phyloP scores from a whole-genome alignment of 2,113 vertebrate genomes.

The Genyomyrus donnyi region DNA sequence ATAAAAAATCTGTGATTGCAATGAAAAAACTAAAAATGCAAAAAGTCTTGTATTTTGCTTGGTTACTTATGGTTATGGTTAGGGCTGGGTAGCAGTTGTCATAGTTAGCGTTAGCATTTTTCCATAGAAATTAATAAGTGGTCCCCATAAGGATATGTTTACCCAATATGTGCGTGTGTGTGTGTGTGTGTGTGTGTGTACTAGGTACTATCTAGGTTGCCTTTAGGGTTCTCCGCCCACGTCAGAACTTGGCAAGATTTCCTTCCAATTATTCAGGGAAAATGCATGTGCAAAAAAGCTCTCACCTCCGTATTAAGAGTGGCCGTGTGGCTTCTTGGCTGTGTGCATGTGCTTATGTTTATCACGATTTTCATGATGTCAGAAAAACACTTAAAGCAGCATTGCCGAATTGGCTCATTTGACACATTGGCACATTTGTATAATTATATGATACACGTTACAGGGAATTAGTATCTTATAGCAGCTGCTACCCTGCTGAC shows the following conservation, averaged over 20 bases:
- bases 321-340: not conserved
- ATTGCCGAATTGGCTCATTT: not conserved
- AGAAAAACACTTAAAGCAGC: not conserved
- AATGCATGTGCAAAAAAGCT: slow-evolving; percentile 50
- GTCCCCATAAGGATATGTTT: too few relatives aligned
- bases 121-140: too few relatives aligned
- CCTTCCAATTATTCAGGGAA: slow-evolving; percentile 52
- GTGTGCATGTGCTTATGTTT: not conserved
- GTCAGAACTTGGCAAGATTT: slow-evolving; percentile 45
- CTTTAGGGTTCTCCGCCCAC: slow-evolving; percentile 27
- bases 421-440: not conserved
- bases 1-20: too few relatives aligned
- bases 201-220: not conserved
- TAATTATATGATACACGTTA: not conserved
- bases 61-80: too few relatives aligned
- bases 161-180: too few relatives aligned
- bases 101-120: too few relatives aligned
- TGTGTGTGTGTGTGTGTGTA: not conserved
- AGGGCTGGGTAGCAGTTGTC: too few relatives aligned
- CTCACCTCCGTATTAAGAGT: slow-evolving; percentile 10
- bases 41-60: too few relatives aligned
- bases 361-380: not conserved
- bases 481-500: not conserved
- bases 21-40: too few relatives aligned
- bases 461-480: not conserved